phyloP scores from a whole-genome alignment of 92 coral and sea anemone genomes.

The Paragorgia papillata region DNA sequence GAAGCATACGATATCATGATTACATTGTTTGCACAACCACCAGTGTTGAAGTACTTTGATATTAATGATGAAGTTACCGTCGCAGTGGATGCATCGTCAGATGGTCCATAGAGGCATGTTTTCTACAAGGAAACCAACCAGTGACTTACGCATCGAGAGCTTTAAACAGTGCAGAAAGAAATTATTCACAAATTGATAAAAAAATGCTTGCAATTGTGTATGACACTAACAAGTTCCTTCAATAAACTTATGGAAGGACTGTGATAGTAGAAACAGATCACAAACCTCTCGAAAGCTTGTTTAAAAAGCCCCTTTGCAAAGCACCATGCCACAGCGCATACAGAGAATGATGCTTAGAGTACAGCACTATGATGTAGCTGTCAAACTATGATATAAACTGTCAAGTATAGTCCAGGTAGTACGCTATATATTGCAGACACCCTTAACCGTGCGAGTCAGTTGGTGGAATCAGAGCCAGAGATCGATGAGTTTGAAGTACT shows the following conservation, averaged over 20 bases:
- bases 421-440: constrained; percentile 2
- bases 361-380: no score
- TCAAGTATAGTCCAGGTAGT: no score
- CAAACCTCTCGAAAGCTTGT: constrained; percentile 30
- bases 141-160: constrained; percentile 49
- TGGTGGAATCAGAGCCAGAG: neutral
- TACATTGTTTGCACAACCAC: constrained; percentile 33
- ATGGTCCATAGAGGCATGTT: constrained; percentile 41
- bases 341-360: no score
- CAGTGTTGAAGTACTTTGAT: constrained; percentile 49
- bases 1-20: constrained; percentile 34
- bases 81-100: constrained; percentile 50
- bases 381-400: no score
- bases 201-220: constrained; percentile 44
- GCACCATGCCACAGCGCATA: no score
- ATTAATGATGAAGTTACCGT: constrained; percentile 21
- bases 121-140: constrained; percentile 39
- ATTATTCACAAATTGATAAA: constrained; percentile 50
- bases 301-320: neutral
- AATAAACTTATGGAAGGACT: constrained; percentile 36
- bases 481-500: constrained; percentile 22
- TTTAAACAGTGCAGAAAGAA: constrained; percentile 27
- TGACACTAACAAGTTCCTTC: constrained; percentile 34
- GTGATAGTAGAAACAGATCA: constrained; percentile 41
- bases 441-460: constrained; percentile 10